A percentile compares a stretch with the other conserved stretches of the same genome.
These are phyloP conservation scores for Electrona antarctica DNA, from an alignment of 2,113 vertebrate species.

Conservation along the genomic window DNA sequence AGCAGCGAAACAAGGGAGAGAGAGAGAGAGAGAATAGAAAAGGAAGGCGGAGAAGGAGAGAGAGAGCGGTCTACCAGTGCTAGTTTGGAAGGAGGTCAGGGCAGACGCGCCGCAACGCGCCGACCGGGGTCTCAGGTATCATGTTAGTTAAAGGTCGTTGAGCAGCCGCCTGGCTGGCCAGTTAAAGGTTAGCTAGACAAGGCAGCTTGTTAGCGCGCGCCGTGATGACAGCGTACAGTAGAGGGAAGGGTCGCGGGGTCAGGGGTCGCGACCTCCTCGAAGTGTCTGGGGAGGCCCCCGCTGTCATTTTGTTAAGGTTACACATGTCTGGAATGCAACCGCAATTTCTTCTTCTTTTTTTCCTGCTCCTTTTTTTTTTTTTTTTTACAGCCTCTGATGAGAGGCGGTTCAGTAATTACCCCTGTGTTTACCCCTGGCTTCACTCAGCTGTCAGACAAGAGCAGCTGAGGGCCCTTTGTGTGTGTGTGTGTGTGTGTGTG, in stretches of 20 bases:
- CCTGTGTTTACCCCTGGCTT: constrained; percentile 44
- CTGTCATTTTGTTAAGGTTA: constrained; percentile 62
- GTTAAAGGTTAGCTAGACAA: constrained; percentile 74
- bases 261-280: constrained; percentile 20
- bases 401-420: constrained; percentile 42
- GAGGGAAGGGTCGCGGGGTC: constrained; percentile 36
- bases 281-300: constrained; percentile 11
- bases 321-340: constrained; percentile 1
- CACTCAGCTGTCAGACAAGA: constrained; percentile 49
- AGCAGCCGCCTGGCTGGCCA: constrained; percentile 48
- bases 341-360: not conserved
- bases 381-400: constrained; percentile 31
- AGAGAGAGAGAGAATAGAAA: constrained; percentile 7
- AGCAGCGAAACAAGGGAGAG: not conserved
- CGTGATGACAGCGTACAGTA: constrained; percentile 44
- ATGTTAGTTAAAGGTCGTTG: constrained; percentile 72
- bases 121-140: constrained; percentile 35
- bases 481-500: constrained; percentile 2
- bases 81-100: constrained; percentile 33
- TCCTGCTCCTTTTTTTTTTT: not conserved
- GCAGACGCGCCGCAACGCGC: constrained; percentile 47
- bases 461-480: not conserved
- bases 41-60: not conserved
- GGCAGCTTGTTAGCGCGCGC: constrained; percentile 68
- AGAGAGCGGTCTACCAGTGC: not conserved